Conservation (phyloP, 2,797 vertebrate genomes). For the Pseudochaenichthys georgianus region DNA sequence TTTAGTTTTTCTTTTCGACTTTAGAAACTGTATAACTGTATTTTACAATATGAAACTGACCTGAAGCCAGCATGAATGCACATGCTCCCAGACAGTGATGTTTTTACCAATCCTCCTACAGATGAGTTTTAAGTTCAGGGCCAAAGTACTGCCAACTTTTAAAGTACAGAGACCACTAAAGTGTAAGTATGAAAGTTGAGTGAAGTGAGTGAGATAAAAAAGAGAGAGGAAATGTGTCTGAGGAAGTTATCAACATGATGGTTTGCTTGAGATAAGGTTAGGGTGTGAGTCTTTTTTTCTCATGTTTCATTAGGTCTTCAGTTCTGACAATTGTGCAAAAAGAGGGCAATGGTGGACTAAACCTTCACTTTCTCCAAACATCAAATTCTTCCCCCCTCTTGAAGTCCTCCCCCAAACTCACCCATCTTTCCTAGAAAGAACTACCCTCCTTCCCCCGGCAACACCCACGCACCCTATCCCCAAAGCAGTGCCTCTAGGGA, state of each 20-base stretch:
- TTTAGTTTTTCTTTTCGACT: no score
- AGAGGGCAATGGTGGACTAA: slow-evolving; percentile 53
- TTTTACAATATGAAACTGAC: not conserved
- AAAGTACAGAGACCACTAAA: not conserved
- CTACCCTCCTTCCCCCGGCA: slow-evolving; percentile 30
- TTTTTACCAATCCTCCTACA: not conserved
- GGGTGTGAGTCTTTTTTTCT: not conserved
- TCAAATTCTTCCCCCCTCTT: slow-evolving; percentile 36
- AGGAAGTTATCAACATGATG: slow-evolving; percentile 15
- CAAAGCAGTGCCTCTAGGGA: slow-evolving; percentile 71
- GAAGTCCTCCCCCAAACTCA: slow-evolving; percentile 38
- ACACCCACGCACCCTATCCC: slow-evolving; percentile 40
- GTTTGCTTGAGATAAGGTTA: slow-evolving; percentile 8
- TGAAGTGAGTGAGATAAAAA: slow-evolving; percentile 12
- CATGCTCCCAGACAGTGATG: not conserved
- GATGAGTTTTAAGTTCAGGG: not conserved
- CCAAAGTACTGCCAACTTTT: not conserved
- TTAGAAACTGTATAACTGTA: no score
- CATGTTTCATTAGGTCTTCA: slow-evolving; percentile 3
- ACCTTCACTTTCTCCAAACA: slow-evolving; percentile 51
- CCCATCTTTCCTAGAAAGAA: slow-evolving; percentile 36
- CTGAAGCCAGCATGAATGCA: not conserved
- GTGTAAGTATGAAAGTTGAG: not conserved
- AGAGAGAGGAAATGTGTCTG: not conserved
- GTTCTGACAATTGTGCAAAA: slow-evolving; percentile 48